phyloP scores from a whole-genome alignment of 2,113 vertebrate genomes.

The Colinus virginianus region DNA sequence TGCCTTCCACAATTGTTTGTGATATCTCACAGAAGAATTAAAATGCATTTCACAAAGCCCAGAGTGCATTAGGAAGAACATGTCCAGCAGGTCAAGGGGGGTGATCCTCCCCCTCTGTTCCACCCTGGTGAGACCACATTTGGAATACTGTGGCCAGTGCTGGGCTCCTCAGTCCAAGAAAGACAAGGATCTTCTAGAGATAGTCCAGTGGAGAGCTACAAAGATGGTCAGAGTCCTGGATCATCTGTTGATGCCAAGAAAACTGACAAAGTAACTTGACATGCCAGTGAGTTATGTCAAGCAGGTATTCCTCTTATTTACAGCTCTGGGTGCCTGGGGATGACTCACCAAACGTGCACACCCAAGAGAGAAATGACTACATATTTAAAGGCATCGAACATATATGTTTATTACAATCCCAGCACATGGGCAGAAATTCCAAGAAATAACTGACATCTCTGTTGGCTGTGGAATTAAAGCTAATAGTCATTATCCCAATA shows the following conservation, averaged over 20 bases:
- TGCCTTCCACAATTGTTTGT: background rate
- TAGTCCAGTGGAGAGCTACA: background rate
- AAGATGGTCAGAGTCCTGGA: background rate
- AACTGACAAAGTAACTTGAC: no score
- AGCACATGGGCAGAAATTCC: no score
- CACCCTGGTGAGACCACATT: background rate
- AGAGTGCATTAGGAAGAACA: background rate
- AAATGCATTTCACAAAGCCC: background rate
- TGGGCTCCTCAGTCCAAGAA: background rate
- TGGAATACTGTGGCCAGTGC: background rate
- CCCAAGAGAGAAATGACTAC: no score
- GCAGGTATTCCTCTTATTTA: no score
- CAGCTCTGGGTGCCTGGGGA: no score
- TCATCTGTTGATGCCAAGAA: background rate
- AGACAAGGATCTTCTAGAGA: background rate
- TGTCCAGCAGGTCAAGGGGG: background rate
- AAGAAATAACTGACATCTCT: no score
- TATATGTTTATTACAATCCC: no score
- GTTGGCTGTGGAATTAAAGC: no score
- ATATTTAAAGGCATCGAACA: no score
- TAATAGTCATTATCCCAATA: no score
- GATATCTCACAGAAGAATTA: background rate
- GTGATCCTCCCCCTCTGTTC: background rate
- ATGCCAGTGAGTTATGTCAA: no score
- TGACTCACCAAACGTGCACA: no score